Evolutionary conservation across 2,888 invertebrate genomes (phyloP), one percentile per base, ranked within the genome.

Genomic region (Hirtodrosophila confusa): DNA sequence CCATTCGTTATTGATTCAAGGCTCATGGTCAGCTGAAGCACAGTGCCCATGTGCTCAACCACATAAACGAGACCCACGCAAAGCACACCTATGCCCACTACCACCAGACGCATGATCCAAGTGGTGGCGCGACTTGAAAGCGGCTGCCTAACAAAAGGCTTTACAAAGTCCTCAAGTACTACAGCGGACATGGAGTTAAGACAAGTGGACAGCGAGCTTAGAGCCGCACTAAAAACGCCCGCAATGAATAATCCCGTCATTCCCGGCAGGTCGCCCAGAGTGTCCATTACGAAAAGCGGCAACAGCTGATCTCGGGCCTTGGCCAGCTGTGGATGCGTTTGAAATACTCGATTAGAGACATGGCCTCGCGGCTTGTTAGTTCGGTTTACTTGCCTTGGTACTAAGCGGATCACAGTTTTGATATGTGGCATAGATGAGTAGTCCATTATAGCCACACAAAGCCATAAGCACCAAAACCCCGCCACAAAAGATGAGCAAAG

Each of bases 231-330:
- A 86, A 97, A 97, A 1, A 98, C 95, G 33, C 97, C 97, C 29
- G 97, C 96, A 0, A 97, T 95, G 88, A 97, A 97, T 29, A 98
- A 92, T 4, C 98, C 98, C 0, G 97, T 95, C 78, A 98, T 92
- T 2, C 97, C 97, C 0, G 95, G 95, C 90, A 94, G 92, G 40
- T 94, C 93, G 0, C 95, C 94, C 35, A 97, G 90, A 8, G 95
- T 94, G 78, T 97, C 95, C 96, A 97, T 97, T 4, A 97, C 97
- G 61, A 97, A 93, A n/a, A 97, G 91, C 0, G 97, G 97, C 40
- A 97, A 90, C 3, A 97, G 91, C 91, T 97, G 96, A 88, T 96
- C 96, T 69, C 95, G 95, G 8, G 95, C 95, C 70, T 93, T 92
- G 0, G 95, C 95, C 49, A 96, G 89, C 92, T 94, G 68, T 41